A percentile compares a stretch with the other conserved stretches of the same genome.
phyloP scores from a whole-genome alignment of 2,888 invertebrate genomes.

The Macrophya annulata region DNA sequence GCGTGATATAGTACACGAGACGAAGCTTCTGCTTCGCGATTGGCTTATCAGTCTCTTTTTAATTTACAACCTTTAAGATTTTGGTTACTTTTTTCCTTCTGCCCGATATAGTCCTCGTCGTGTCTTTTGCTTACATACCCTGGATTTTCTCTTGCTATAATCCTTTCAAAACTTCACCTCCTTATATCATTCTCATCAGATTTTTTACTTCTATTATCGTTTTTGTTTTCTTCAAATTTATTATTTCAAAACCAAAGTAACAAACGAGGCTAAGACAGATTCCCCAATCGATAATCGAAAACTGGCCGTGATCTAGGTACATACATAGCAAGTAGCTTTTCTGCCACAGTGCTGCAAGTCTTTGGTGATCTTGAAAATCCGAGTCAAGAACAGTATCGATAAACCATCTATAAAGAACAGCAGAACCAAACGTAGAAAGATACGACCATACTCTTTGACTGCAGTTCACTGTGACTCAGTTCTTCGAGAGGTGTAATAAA shows the following conservation, averaged over 20 bases:
- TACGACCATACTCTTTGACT: conserved; percentile 60
- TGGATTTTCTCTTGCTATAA: not conserved
- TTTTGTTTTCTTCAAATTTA: not conserved
- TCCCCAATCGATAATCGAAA: conserved; percentile 10
- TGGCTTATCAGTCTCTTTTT: conserved; percentile 45
- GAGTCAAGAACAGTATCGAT: conserved; percentile 7
- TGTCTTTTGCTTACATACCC: not conserved
- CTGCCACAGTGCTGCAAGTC: not conserved
- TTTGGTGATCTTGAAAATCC: not conserved
- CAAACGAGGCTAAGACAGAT: not conserved
- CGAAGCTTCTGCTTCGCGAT: conserved; percentile 14
- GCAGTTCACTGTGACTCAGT: conserved; percentile 70
- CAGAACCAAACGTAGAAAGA: not conserved
- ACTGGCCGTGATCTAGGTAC: conserved; percentile 16
- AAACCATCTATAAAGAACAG: conserved; percentile 19
- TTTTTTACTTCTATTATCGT: not conserved
- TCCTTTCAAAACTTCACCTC: too few species aligned
- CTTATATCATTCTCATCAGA: not conserved
- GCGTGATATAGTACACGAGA: not conserved
- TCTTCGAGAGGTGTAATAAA: conserved; percentile 75
- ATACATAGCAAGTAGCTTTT: not conserved
- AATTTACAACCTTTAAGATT: not conserved
- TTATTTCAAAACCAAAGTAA: not conserved
- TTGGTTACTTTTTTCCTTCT: not conserved
- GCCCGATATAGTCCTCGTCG: not conserved